Base-by-base conservation (phyloP, 2,888 invertebrate genomes). In the Pegoplata infirma region DNA sequence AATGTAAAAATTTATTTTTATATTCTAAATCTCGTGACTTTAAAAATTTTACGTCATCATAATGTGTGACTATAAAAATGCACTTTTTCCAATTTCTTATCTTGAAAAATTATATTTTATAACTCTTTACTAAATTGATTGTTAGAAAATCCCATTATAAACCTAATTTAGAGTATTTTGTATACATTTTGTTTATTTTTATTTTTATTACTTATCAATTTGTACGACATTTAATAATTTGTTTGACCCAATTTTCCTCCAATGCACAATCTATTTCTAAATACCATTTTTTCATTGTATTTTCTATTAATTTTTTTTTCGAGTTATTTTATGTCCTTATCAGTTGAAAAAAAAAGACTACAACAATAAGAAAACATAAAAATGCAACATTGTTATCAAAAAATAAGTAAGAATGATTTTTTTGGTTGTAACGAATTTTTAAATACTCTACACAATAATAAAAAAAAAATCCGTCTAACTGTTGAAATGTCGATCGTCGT, bases 21-120 rank as follows among this genome's bases (percentile, higher is more conserved):
- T 28, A 49, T 36, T 51, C 14, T 10, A 59, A 64, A 59, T 74
- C 58, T 58, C 73, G 66, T 58, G 64, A 73, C 58, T 58, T 36
- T 16, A 14, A n/a, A 16, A 16, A 36, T n/a, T n/a, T 14, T 46
- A 32, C 66, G 58, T 40, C 44, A 53, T 10, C 6, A n/a, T n/a
- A 53, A 32, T n/a, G 21, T 10, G 12, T 28, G 16, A 16, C 19
- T 21, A 21, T 3, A 2, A 8, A 5, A 40, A 40, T 40, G 36
- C 36, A 40, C 1, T 5, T 12, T n/a, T n/a, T n/a, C n/a, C n/a
- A n/a, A 4, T 36, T 10, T 32, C 32, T 68, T 68, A 68, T 58
- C 49, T 49, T 17, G 17, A n/a, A 40, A 8, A n/a, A n/a, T n/a
- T n/a, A 36, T 12, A 12, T 36, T 36, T 3, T 36, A 12, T 49